Evolutionary conservation across 2,888 invertebrate genomes (phyloP), one percentile per base, ranked within the genome.

Genomic region (Harmothoe impar): DNA sequence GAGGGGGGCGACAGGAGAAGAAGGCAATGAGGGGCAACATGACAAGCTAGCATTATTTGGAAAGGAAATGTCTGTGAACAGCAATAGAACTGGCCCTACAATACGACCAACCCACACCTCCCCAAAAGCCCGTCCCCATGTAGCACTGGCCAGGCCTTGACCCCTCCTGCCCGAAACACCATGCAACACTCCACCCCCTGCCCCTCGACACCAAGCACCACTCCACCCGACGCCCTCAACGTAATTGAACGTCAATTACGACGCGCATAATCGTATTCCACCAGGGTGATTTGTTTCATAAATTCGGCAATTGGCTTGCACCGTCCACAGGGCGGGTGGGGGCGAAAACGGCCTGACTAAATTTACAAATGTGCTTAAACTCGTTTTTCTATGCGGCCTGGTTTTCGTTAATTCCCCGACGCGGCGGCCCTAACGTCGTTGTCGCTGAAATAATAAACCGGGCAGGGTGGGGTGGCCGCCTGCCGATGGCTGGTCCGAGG

Each of bases 271-370:
- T 89, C 68, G 23, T 56, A 89, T 89, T 89, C 68, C 25, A 35
- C 33, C 33, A 33, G 89, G 89, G 89, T 89, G 89, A 89, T 89
- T 89, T 89, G 89, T 89, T 89, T 89, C 89, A 89, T 89, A 89
- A 89, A 89, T 89, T 89, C 89, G 62, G 35, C 62, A 89, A 89
- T 89, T 89, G 89, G 89, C 89, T 89, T 86, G 86, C 54, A 29
- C 29, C 86, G 86, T 86, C 56, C 86, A 33, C 35, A 15, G 81
- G 81, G 35, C 86, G 31, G 15, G 29, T 12, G 52, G 29, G 20
- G 54, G 84, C 84, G 25, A 35, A n/a, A 54, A n/a, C 86, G 86
- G 25, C 86, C 86, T 54, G 86, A 86, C 86, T 86, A 86, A 86
- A 86, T 86, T 86, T 86, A 52, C 86, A 86, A 86, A 86, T 86